Evolutionary conservation across 2,113 vertebrate genomes (phyloP).

Genomic region (Cebus imitator): DNA sequence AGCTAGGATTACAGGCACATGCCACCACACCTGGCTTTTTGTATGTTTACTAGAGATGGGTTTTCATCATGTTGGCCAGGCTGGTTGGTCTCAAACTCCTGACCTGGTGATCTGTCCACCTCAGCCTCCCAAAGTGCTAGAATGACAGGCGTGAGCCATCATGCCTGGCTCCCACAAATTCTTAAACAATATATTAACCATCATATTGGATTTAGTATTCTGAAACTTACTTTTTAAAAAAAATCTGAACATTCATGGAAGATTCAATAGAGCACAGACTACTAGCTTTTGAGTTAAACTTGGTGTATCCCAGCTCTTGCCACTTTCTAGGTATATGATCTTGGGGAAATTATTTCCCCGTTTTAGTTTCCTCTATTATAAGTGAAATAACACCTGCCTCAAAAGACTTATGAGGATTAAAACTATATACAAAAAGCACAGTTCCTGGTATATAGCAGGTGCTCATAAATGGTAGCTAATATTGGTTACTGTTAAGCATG

Average conservation of each 20-base stretch:
- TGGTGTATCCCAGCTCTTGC: background rate
- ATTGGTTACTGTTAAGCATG: background rate
- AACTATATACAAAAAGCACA: slow-evolving; percentile 41
- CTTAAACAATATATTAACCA: slow-evolving; percentile 20
- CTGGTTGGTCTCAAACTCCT: too few species aligned
- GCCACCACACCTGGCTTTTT: too few species aligned
- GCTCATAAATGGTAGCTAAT: background rate
- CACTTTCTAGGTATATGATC: background rate
- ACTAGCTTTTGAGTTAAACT: slow-evolving; percentile 15
- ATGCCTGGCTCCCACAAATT: background rate
- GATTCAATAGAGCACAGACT: background rate
- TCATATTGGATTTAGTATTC: background rate
- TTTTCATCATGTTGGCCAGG: too few species aligned
- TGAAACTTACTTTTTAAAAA: background rate
- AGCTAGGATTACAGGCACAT: too few species aligned
- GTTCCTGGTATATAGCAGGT: background rate
- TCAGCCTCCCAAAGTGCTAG: too few species aligned
- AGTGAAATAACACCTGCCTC: background rate
- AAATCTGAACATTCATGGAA: background rate
- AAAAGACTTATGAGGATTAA: slow-evolving; percentile 11
- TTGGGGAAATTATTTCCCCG: slow-evolving; percentile 24
- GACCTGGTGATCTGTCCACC: too few species aligned
- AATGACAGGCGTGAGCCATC: background rate
- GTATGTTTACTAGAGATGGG: too few species aligned
- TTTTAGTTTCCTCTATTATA: background rate